Evolutionary conservation across 2,113 vertebrate species (phyloP).

Genomic region (Centropus unirufus): DNA sequence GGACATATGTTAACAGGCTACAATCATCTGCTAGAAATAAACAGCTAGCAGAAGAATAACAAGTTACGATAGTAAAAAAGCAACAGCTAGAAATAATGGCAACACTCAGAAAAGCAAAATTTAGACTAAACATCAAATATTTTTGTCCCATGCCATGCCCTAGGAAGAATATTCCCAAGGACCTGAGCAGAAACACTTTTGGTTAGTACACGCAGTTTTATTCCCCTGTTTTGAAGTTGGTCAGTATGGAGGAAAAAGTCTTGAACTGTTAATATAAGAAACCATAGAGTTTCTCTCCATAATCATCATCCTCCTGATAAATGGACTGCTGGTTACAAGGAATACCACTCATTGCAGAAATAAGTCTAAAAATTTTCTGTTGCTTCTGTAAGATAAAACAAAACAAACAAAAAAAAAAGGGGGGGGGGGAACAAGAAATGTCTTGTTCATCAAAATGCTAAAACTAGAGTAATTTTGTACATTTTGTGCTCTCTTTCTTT

Average conservation of each 20-base stretch:
- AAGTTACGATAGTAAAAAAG: neutral
- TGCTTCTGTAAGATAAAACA: neutral
- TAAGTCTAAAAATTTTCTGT: neutral
- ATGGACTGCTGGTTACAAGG: neutral
- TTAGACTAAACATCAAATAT: constrained; percentile 2
- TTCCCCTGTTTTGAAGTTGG: neutral
- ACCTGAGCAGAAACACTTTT: neutral
- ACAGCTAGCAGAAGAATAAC: constrained; percentile 22
- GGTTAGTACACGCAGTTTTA: neutral
- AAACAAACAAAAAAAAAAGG: neutral
- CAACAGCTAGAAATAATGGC: constrained; percentile 15
- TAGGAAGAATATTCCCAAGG: neutral
- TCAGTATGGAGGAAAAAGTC: neutral
- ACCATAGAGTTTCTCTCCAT: neutral
- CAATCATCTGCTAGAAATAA: constrained; percentile 54
- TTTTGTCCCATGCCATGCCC: neutral
- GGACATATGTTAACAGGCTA: constrained; percentile 5
- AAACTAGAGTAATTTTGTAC: neutral
- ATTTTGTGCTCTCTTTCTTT: neutral
- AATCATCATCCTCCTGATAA: neutral
- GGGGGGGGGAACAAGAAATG: neutral
- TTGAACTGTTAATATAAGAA: neutral
- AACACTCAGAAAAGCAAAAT: neutral
- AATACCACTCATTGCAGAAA: neutral
- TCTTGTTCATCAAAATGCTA: neutral